Conservation (phyloP, 2,113 vertebrate genomes). For the Pygoscelis adeliae region DNA sequence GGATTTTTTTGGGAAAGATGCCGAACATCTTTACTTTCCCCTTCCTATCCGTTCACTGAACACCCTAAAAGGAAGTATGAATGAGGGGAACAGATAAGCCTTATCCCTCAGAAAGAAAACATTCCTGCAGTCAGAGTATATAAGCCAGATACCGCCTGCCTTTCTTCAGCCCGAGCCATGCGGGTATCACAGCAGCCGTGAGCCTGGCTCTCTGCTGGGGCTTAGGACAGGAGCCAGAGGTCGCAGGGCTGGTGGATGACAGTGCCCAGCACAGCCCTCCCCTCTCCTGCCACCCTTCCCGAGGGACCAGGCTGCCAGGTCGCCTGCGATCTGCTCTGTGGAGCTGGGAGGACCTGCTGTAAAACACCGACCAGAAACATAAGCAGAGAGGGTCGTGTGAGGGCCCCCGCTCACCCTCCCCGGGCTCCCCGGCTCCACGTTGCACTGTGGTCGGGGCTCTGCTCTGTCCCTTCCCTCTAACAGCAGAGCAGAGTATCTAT, state of each 20-base stretch:
- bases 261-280: neutral
- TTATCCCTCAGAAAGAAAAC: neutral
- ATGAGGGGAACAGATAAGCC: neutral
- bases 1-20: neutral
- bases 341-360: neutral
- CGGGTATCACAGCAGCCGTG: rapidly evolving
- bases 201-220: neutral
- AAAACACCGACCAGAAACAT: neutral
- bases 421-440: neutral
- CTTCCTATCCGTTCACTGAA: neutral
- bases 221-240: neutral
- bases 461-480: neutral
- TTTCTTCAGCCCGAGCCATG: neutral
- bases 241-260: neutral
- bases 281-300: neutral
- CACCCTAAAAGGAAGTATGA: neutral
- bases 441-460: neutral
- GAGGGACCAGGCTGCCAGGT: neutral
- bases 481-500: slow-evolving; percentile 28
- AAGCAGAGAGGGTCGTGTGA: neutral
- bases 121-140: neutral
- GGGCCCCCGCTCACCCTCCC: neutral
- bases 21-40: neutral
- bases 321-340: neutral
- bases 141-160: neutral